phyloP scores from a whole-genome alignment of 1,140 invertebrate species.

The Sycophaga agraensis region DNA sequence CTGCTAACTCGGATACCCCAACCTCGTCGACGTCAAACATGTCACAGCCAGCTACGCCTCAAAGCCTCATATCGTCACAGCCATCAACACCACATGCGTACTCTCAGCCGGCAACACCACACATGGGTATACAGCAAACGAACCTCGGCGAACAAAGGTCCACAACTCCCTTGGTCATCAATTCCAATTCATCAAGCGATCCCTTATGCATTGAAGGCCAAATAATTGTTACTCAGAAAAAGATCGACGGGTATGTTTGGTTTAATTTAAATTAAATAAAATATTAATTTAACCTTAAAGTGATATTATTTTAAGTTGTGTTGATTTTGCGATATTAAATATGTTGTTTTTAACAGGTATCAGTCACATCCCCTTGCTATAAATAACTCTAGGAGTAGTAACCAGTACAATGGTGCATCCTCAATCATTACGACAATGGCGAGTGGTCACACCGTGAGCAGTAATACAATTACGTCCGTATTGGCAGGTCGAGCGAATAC shows the following conservation, averaged over 20 bases:
- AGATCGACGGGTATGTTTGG: slow-evolving; percentile 15
- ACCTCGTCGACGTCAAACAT: slow-evolving; percentile 42
- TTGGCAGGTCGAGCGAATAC: slow-evolving; percentile 74
- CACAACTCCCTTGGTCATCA: slow-evolving; percentile 33
- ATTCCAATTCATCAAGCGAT: slow-evolving; percentile 4
- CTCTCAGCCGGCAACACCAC: slow-evolving; percentile 52
- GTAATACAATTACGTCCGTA: slow-evolving; percentile 77
- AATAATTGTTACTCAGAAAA: not conserved
- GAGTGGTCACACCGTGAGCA: slow-evolving; percentile 70
- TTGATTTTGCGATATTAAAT: too few species aligned
- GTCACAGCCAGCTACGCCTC: slow-evolving; percentile 51
- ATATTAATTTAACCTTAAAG: too few species aligned
- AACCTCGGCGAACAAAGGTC: slow-evolving; percentile 39
- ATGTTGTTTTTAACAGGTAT: slow-evolving; percentile 6
- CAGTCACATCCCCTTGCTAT: slow-evolving; percentile 52
- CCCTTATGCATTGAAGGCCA: slow-evolving; percentile 30
- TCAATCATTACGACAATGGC: slow-evolving; percentile 71
- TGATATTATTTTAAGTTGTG: too few species aligned
- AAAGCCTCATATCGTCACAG: slow-evolving; percentile 51
- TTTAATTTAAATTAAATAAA: too few species aligned
- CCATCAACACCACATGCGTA: slow-evolving; percentile 52
- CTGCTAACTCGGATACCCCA: slow-evolving; percentile 50
- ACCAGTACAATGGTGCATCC: slow-evolving; percentile 43
- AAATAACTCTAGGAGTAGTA: slow-evolving; percentile 24
- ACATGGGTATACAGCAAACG: slow-evolving; percentile 37